Evolutionary conservation across 2,113 vertebrate genomes (phyloP).

Genomic region (Antigone vipio): DNA sequence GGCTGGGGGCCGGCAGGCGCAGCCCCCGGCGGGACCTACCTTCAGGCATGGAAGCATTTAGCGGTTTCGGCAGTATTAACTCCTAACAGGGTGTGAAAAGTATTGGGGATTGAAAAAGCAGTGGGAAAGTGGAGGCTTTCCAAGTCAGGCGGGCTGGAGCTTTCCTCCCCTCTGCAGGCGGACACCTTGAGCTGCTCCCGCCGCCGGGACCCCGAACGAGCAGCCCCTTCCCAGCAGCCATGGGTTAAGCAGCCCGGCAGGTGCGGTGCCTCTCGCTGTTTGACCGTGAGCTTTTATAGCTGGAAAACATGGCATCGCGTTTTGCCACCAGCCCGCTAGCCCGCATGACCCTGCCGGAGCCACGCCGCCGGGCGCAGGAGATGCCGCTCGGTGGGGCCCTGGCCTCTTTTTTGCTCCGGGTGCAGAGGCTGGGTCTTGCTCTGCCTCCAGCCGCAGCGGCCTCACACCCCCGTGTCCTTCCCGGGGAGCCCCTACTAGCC

Average conservation of each 20-base stretch:
- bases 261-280: background rate
- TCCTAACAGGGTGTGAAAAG: slow-evolving; percentile 74
- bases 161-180: background rate
- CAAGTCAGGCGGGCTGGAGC: slow-evolving; percentile 13
- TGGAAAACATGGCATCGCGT: background rate
- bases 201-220: background rate
- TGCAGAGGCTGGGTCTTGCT: background rate
- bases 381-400: background rate
- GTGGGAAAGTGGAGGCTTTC: slow-evolving; percentile 69
- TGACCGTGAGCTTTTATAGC: background rate
- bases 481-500: no score
- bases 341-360: background rate
- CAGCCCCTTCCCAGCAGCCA: background rate
- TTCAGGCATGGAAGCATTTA: slow-evolving; percentile 60
- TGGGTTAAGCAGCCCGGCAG: background rate
- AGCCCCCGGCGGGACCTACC: background rate
- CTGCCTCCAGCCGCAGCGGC: background rate
- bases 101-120: slow-evolving; percentile 67
- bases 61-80: slow-evolving; percentile 61
- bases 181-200: background rate
- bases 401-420: background rate
- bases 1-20: background rate
- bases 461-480: fast-evolving
- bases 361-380: fast-evolving
- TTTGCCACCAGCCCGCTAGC: background rate